A percentile compares a stretch with the other conserved stretches of the same genome.
Evolutionary conservation across 2,113 vertebrate genomes (phyloP).

Genomic region (Danionella cerebrum): DNA sequence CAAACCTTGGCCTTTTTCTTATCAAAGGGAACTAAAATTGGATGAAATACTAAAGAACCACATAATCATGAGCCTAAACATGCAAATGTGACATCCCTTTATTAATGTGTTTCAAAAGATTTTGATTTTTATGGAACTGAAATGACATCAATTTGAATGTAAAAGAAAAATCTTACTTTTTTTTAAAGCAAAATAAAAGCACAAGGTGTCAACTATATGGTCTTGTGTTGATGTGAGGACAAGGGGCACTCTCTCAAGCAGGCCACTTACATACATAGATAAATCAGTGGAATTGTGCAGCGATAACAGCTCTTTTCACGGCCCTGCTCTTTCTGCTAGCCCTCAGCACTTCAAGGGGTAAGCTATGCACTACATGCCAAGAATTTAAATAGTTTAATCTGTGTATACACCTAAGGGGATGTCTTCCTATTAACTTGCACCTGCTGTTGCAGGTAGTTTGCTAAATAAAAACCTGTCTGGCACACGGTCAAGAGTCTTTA

Average conservation of each 20-base stretch:
- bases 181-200: no score
- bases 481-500: conserved; percentile 7
- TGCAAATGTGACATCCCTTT: no score
- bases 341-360: background rate
- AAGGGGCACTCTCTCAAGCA: background rate
- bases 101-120: no score
- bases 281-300: background rate
- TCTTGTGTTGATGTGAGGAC: background rate
- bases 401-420: conserved; percentile 29
- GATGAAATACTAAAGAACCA: no score
- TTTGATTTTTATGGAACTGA: no score
- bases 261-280: background rate
- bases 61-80: no score
- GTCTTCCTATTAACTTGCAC: conserved; percentile 15
- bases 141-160: no score
- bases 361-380: conserved; percentile 17
- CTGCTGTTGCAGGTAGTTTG: conserved; percentile 21
- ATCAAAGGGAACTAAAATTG: no score
- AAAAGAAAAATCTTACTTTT: no score
- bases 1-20: no score
- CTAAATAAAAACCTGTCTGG: conserved; percentile 14
- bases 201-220: no score
- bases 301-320: background rate
- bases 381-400: conserved; percentile 35
- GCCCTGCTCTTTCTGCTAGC: background rate